Base-by-base conservation (phyloP, 2,888 invertebrate species). In the Mycalesis mineus region DNA sequence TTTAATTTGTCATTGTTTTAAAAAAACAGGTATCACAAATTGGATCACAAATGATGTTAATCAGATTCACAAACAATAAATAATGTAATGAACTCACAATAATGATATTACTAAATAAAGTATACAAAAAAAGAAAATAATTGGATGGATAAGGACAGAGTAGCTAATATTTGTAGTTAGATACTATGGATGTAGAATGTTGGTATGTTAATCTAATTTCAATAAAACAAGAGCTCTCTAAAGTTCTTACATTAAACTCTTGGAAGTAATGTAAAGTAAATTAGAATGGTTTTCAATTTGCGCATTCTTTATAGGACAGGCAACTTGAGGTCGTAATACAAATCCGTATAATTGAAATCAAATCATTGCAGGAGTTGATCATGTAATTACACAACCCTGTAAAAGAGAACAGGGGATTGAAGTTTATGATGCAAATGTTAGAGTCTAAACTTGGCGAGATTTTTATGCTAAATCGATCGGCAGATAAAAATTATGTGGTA, bases 241-340 rank as follows among this genome's bases (percentile, higher is more conserved):
- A 14, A 49, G 5, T 1, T n/a, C 11, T 48, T 36, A 36, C 2
- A 17, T 11, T 22, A 22, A 22, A 22, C 22, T 22, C 22, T 17
- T 33, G 28, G 49, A 39, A 8, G n/a, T 39, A n/a, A n/a, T n/a
- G n/a, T 40, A 22, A 50, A 37, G 7, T 28, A 45, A 3, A 45
- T 14, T 29, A 31, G 45, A 6, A 47, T 31, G 9, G 37, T 49
- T 28, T 50, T 40, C 40, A 50, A 50, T 40, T 50, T 50, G 15
- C 11, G 40, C 11, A 31, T 13, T 15, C 14, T 15, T 51, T 15
- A 51, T 51, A 14, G 14, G 15, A 40, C 40, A 14, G 40, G 29
- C 14, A 40, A 28, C 28, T 22, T 28, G 14, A 37, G 22, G 28
- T 6, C n/a, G 36, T 28, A 28, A 39, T 39, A 39, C n/a, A 29